Evolutionary conservation across 2,797 vertebrate species (phyloP).

Genomic region (Smutsia gigantea): DNA sequence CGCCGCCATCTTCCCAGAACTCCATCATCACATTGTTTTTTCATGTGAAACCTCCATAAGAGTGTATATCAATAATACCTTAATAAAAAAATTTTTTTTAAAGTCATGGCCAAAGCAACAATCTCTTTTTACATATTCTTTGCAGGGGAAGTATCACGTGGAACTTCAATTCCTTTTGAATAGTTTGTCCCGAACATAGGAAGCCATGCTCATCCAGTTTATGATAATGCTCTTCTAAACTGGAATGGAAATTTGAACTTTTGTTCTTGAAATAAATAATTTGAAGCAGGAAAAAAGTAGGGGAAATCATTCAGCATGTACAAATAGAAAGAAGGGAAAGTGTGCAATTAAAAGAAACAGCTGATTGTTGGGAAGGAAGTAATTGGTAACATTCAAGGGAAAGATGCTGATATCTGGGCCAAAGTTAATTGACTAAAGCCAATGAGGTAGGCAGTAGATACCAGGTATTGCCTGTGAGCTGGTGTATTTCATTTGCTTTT

Average conservation of each 20-base stretch:
- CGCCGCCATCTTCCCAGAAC: too few species aligned
- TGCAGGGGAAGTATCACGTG: background rate
- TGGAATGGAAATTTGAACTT: background rate
- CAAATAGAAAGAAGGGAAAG: background rate
- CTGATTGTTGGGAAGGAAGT: background rate
- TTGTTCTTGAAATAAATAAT: background rate
- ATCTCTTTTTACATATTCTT: background rate
- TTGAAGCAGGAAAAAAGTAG: background rate
- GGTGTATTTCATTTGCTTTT: background rate
- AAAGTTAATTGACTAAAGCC: background rate
- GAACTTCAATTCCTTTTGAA: background rate
- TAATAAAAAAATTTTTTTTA: too few species aligned
- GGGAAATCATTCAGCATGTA: background rate
- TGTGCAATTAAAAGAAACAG: background rate
- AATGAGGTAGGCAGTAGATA: background rate
- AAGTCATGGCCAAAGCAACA: background rate
- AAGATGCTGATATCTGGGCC: background rate
- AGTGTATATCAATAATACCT: too few species aligned
- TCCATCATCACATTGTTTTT: too few species aligned
- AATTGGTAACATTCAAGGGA: background rate
- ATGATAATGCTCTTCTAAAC: background rate
- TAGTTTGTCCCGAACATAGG: background rate
- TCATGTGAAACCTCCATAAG: too few species aligned
- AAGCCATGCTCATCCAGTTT: background rate
- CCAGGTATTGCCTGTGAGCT: background rate